Base-by-base conservation (phyloP, 2,113 vertebrate species). In the Zeus faber region DNA sequence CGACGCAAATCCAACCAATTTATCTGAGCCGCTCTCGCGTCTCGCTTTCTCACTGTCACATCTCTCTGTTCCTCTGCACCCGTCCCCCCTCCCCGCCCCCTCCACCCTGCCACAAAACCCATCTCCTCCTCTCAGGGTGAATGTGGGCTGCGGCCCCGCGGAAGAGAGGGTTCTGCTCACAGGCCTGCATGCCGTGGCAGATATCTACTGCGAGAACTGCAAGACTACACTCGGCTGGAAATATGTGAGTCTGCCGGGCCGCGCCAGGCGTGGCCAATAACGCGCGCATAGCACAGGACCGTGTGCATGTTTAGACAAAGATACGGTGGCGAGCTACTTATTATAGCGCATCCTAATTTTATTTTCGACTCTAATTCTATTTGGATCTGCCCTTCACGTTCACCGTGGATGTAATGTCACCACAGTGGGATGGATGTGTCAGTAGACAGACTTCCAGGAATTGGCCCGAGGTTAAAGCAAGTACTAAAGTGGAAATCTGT, bases 201-300 rank as follows among this genome's bases (percentile, higher is more conserved):
- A 99, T 83, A 99, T 99, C 89, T 98, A 99, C 91, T 99, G 97
- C 87, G 97, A 99, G 92, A 99, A 98, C 91, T 99, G 97, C 92
- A 99, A 99, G 93, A 99, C 97, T 51, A 98, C 96, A 9, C 91
- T 99, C 85, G 97, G 97, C 77, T 99, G 97, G 97, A 99, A 99
- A 95, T 99, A 98, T n/a, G 97, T 98, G 84, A 94, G 95, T 81
- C 48, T 44, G 39, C 62, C 60, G 5, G 39, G 31, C 49, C 13
- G 31, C 49, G 54, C 45, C 56, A 43, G 39, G 13, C 26, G 16
- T 16, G 13, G n/a, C 24, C 8, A 22, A 17, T 4, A 20, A 23
- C 25, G 20, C 33, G 18, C 54, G 29, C 64, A 44, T 48, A 5
- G 65, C 54, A 43, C 25, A 29, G 45, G 11, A 48, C 49, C 35